A percentile compares a stretch with the other conserved stretches of the same genome.
Conservation (phyloP, 2,888 invertebrate species). For the Agonopterix subpropinquella region DNA sequence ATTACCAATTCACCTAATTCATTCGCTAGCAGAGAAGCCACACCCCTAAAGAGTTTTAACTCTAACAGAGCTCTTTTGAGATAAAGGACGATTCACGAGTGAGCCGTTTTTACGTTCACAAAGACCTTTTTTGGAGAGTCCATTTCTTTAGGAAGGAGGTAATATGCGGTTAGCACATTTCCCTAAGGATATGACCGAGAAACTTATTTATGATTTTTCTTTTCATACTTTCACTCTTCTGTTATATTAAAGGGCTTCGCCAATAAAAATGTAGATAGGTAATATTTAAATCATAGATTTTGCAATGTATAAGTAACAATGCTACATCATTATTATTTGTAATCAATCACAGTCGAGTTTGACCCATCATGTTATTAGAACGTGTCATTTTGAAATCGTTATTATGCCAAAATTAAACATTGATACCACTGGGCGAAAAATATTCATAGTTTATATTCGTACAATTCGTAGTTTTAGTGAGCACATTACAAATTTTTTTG, state of each 20-base stretch:
- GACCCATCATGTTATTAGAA: no score
- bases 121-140: conserved; percentile 39
- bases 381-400: no score
- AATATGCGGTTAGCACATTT: conserved; percentile 45
- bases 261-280: conserved; percentile 1
- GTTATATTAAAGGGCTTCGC: not conserved
- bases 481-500: no score
- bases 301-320: no score
- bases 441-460: no score
- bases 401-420: no score
- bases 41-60: conserved; percentile 25
- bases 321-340: no score
- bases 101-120: conserved; percentile 40
- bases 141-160: conserved; percentile 39
- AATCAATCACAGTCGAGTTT: no score
- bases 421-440: no score
- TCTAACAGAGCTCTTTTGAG: conserved; percentile 31
- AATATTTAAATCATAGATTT: no score
- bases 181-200: conserved; percentile 37
- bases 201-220: conserved; percentile 38
- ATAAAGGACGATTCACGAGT: conserved; percentile 36
- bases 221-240: not conserved
- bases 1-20: not conserved
- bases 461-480: no score
- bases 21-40: conserved; percentile 10